phyloP scores from a whole-genome alignment of 2,888 invertebrate genomes.

The Scaptomyza caliginosa region DNA sequence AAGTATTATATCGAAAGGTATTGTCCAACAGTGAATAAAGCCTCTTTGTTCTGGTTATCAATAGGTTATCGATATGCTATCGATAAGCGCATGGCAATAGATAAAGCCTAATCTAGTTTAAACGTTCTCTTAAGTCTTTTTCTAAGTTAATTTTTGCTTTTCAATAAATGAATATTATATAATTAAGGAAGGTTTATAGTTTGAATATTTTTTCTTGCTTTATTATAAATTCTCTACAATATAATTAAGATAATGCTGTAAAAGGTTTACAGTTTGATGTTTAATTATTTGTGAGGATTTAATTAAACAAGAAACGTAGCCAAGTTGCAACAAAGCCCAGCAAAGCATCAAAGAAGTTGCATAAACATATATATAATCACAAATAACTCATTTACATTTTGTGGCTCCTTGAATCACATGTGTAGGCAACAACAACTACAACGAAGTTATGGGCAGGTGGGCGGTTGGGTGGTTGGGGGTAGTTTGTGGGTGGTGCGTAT shows the following conservation, averaged over 20 bases:
- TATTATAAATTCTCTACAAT: not conserved
- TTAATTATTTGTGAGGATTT: too few species aligned
- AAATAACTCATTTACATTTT: constrained; percentile 26
- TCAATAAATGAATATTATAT: too few species aligned
- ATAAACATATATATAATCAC: not conserved
- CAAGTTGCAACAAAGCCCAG: not conserved
- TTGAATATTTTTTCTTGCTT: too few species aligned
- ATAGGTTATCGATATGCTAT: not conserved
- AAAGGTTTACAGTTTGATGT: too few species aligned
- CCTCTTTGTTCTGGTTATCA: too few species aligned
- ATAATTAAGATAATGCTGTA: too few species aligned
- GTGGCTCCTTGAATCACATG: not conserved
- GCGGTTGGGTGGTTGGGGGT: not conserved
- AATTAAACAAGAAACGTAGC: too few species aligned
- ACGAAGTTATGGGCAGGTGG: constrained; percentile 1
- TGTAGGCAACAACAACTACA: not conserved
- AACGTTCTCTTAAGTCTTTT: not conserved
- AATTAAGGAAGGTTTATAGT: too few species aligned
- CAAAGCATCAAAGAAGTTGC: not conserved
- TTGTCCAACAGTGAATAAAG: too few species aligned
- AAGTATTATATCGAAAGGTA: too few species aligned
- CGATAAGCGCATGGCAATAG: not conserved
- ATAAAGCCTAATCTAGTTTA: not conserved
- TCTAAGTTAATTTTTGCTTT: too few species aligned
- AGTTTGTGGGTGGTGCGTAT: constrained; percentile 24